Percentiles rank a stretch among this genome's conserved stretches.
Conservation (phyloP, 2,888 invertebrate species). For the Cephus sareptanus region DNA sequence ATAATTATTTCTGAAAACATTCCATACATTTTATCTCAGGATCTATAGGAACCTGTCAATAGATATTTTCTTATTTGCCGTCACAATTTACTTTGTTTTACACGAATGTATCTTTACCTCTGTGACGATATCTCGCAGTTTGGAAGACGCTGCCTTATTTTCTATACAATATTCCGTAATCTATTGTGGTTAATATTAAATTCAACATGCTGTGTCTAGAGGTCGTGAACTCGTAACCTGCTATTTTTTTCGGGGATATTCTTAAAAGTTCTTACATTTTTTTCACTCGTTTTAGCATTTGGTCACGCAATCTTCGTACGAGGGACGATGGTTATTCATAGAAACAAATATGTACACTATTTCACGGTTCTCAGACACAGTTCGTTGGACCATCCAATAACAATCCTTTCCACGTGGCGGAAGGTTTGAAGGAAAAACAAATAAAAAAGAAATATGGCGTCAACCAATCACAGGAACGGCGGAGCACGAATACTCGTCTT, state of each 20-base stretch:
- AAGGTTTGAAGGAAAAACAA: background rate
- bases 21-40: background rate
- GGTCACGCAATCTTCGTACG: background rate
- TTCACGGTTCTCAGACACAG: background rate
- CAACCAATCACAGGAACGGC: background rate
- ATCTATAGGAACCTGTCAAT: slow-evolving; percentile 4
- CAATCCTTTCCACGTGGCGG: background rate
- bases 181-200: background rate
- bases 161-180: background rate
- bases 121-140: background rate
- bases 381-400: background rate
- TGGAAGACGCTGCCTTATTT: background rate
- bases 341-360: background rate
- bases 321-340: too few species aligned
- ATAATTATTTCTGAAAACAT: background rate
- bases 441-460: background rate
- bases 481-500: background rate
- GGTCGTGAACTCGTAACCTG: background rate
- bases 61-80: slow-evolving; percentile 15
- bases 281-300: background rate
- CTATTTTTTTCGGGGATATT: background rate
- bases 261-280: background rate
- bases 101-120: background rate
- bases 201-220: background rate
- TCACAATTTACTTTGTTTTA: slow-evolving; percentile 5